Conservation (phyloP, 2,797 vertebrate genomes). For the Darevskia nairensis region DNA sequence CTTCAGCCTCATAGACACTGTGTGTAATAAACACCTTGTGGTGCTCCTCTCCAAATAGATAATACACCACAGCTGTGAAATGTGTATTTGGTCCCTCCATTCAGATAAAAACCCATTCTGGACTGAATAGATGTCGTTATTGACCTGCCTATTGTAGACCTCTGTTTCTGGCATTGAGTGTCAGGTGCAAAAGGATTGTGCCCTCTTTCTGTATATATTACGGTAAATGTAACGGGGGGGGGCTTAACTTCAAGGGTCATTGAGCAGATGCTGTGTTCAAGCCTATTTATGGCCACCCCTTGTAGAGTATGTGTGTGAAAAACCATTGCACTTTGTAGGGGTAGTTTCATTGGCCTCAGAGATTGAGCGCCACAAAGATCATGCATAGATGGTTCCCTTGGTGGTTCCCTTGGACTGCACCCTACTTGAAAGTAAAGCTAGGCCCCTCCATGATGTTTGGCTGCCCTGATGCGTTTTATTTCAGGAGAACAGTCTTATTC, state of each 20-base stretch:
- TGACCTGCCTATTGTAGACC: background rate
- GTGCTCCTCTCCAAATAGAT: background rate
- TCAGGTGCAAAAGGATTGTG: too few relatives aligned
- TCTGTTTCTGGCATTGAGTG: background rate
- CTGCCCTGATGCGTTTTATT: background rate
- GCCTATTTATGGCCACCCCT: background rate
- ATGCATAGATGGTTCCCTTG: background rate
- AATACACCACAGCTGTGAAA: background rate
- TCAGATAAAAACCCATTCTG: background rate
- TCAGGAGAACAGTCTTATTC: background rate
- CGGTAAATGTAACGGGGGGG: background rate
- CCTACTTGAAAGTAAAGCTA: background rate
- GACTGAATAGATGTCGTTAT: background rate
- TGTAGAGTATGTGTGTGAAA: background rate
- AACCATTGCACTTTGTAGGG: background rate
- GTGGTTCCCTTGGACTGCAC: background rate
- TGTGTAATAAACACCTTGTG: background rate
- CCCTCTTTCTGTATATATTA: background rate
- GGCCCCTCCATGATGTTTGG: background rate
- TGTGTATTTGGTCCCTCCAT: too few relatives aligned
- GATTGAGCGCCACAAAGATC: background rate
- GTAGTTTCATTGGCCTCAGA: background rate
- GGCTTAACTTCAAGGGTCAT: background rate
- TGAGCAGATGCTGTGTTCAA: background rate
- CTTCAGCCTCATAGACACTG: background rate